These are phyloP conservation scores for Liasis olivaceus DNA, from an alignment of 2,797 vertebrate species.

Conservation along the genomic window DNA sequence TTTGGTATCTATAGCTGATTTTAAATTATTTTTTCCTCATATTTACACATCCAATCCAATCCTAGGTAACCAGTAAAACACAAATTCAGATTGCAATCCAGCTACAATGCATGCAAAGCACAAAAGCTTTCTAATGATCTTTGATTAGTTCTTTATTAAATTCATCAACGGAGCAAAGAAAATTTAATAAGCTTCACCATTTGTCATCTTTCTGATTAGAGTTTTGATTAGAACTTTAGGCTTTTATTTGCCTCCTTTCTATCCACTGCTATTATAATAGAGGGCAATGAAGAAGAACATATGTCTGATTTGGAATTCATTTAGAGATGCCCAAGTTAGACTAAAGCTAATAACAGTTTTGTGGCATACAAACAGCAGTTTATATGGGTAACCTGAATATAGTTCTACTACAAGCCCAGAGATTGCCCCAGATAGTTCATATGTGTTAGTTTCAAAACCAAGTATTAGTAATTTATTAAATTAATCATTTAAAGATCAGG, in stretches of 20 bases:
- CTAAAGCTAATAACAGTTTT: constrained; percentile 17
- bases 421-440: not conserved
- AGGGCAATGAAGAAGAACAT: constrained; percentile 43
- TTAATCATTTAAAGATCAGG: not conserved
- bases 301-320: constrained; percentile 33
- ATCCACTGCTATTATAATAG: constrained; percentile 64
- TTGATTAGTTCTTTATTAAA: constrained; percentile 99
- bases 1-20: constrained; percentile 70
- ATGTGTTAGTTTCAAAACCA: not conserved
- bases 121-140: constrained; percentile 99
- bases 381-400: not conserved
- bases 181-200: constrained; percentile 95
- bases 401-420: not conserved
- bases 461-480: not conserved
- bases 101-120: constrained; percentile 83
- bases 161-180: constrained; percentile 95
- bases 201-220: constrained; percentile 97
- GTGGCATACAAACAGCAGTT: not conserved
- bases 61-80: constrained; percentile 72
- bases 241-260: constrained; percentile 86
- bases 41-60: constrained; percentile 72
- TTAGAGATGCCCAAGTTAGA: constrained; percentile 8
- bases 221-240: constrained; percentile 99
- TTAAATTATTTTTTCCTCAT: constrained; percentile 64
- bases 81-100: constrained; percentile 77